A percentile compares a stretch with the other conserved stretches of the same genome.
Evolutionary conservation across 2,113 vertebrate species (phyloP).

Genomic region (Carassius auratus): DNA sequence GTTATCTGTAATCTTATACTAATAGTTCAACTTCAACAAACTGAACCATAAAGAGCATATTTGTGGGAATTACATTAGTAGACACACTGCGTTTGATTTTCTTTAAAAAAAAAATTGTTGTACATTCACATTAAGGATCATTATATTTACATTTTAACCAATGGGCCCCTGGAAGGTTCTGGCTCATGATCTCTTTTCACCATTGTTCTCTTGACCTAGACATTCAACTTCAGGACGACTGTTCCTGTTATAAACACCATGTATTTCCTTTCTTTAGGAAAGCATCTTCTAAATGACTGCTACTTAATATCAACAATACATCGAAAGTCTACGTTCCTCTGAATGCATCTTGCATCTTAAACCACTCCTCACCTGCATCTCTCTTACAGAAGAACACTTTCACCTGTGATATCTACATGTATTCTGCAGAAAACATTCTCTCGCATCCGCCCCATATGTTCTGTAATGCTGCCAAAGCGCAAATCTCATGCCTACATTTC

Average conservation of each 20-base stretch:
- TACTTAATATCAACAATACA: neutral
- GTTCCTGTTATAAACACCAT: too few species aligned
- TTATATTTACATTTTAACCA: neutral
- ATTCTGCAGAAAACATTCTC: neutral
- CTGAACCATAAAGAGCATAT: too few species aligned
- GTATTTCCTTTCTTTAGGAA: neutral
- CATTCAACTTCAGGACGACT: too few species aligned
- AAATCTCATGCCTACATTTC: neutral
- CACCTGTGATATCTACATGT: conserved; percentile 2
- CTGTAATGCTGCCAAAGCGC: neutral
- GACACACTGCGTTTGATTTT: too few species aligned
- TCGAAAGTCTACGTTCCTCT: neutral
- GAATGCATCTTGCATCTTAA: neutral
- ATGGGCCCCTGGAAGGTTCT: too few species aligned
- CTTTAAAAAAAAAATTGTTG: neutral
- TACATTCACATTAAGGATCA: neutral
- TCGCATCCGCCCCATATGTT: conserved; percentile 7
- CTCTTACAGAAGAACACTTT: neutral
- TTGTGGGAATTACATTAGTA: too few species aligned
- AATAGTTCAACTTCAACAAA: neutral
- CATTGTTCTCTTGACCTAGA: too few species aligned
- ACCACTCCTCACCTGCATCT: neutral
- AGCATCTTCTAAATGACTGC: neutral
- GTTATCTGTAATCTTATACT: too few species aligned
- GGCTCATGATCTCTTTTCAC: too few species aligned